phyloP scores from a whole-genome alignment of 2,113 vertebrate species.

The Cyanoderma ruficeps region DNA sequence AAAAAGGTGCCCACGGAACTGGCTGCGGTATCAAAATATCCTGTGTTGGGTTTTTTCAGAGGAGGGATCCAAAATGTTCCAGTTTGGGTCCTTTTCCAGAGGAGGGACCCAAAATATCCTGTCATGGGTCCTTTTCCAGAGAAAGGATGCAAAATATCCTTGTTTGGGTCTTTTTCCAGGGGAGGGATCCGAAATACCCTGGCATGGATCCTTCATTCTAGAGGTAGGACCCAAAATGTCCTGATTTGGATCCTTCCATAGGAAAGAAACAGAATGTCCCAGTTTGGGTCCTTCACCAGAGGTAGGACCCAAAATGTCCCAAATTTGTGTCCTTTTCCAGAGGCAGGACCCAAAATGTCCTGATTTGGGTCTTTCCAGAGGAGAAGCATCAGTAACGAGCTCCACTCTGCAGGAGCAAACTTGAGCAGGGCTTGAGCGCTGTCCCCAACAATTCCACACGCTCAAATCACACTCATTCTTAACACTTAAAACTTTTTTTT shows the following conservation, averaged over 20 bases:
- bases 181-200: neutral
- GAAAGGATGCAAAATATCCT: neutral
- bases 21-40: neutral
- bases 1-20: neutral
- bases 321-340: neutral
- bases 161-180: neutral
- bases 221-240: neutral
- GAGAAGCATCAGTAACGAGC: neutral
- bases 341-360: neutral
- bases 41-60: neutral
- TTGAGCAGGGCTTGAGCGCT: fast-evolving
- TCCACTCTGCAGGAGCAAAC: neutral
- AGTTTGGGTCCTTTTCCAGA: neutral
- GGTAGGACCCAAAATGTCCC: neutral
- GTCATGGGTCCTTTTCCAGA: neutral
- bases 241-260: neutral
- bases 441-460: fast-evolving
- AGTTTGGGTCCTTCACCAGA: neutral
- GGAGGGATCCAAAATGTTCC: neutral
- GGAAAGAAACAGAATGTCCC: neutral
- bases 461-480: neutral
- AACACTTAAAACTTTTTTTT: neutral
- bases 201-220: neutral
- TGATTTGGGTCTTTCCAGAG: neutral
- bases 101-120: neutral